Conservation (phyloP, 2,113 vertebrate species). For the Xiphophorus couchianus region DNA sequence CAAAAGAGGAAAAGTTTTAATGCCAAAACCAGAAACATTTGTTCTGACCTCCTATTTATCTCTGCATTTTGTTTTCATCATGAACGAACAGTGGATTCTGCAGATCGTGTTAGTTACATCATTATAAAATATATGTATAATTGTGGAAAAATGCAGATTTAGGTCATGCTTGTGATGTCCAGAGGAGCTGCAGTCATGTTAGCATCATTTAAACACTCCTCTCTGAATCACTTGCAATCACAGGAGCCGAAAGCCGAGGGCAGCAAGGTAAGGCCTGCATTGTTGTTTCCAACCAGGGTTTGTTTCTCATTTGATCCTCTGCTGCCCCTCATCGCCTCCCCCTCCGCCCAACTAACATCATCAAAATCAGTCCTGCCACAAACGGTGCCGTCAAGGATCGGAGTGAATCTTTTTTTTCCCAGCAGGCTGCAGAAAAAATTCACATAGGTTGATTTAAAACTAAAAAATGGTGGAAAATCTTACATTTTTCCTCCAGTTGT, state of each 20-base stretch:
- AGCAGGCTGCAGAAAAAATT: constrained; percentile 19
- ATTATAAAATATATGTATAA: not conserved
- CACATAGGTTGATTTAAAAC: not conserved
- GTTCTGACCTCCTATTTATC: no score
- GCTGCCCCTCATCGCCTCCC: not conserved
- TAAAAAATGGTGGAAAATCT: not conserved
- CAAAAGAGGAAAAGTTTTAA: not conserved
- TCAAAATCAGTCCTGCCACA: constrained; percentile 59
- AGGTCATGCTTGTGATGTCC: constrained; percentile 28
- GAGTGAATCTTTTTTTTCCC: constrained; percentile 64
- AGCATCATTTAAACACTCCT: constrained; percentile 80
- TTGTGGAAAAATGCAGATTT: not conserved
- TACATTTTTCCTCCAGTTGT: not conserved
- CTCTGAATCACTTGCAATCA: constrained; percentile 84
- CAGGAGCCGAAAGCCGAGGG: constrained; percentile 84
- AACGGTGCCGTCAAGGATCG: constrained; percentile 61
- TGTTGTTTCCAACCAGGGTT: constrained; percentile 46
- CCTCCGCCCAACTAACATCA: constrained; percentile 69
- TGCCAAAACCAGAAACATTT: no score
- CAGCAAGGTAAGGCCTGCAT: constrained; percentile 80
- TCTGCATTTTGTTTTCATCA: no score
- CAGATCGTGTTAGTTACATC: not conserved
- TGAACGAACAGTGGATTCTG: not conserved
- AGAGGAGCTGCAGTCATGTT: constrained; percentile 52
- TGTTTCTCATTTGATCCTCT: constrained; percentile 41